Evolutionary conservation across 2,888 invertebrate species (phyloP).

Genomic region (Pheosia gnoma): DNA sequence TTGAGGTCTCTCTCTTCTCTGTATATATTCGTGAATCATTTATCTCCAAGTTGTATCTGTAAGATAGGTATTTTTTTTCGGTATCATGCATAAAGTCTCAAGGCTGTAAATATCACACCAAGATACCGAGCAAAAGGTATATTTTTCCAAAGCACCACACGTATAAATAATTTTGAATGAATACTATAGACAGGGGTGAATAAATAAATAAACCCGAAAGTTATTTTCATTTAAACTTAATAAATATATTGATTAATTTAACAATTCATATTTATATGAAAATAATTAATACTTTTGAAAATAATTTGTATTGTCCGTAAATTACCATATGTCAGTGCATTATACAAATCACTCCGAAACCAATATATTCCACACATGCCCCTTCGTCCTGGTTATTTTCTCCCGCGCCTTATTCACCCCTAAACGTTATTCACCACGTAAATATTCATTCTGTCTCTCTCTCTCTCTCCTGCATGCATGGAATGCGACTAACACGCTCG

Average conservation of each 20-base stretch:
- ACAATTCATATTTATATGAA: too few relatives aligned
- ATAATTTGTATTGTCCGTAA: too few relatives aligned
- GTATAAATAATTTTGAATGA: constrained; percentile 17
- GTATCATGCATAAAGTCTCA: not conserved
- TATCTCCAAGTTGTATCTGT: constrained; percentile 9
- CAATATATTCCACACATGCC: too few relatives aligned
- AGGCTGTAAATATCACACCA: constrained; percentile 23
- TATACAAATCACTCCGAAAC: too few relatives aligned
- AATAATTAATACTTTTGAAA: too few relatives aligned
- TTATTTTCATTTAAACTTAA: not conserved
- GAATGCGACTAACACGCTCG: constrained; percentile 75
- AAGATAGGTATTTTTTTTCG: constrained; percentile 10
- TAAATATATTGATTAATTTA: too few relatives aligned
- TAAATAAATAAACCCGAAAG: not conserved
- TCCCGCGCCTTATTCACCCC: constrained; percentile 12
- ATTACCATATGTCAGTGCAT: too few relatives aligned
- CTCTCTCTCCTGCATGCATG: constrained; percentile 72
- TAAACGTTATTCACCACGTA: constrained; percentile 30
- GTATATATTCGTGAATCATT: not conserved
- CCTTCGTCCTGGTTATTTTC: too few relatives aligned
- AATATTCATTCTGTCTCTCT: constrained; percentile 48
- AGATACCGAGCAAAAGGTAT: constrained; percentile 22
- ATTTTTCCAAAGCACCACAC: constrained; percentile 37
- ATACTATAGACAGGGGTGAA: constrained; percentile 22
- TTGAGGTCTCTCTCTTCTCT: constrained; percentile 33